These are phyloP conservation scores for Hedya salicella DNA, from an alignment of 2,888 invertebrate species.

Conservation along the genomic window DNA sequence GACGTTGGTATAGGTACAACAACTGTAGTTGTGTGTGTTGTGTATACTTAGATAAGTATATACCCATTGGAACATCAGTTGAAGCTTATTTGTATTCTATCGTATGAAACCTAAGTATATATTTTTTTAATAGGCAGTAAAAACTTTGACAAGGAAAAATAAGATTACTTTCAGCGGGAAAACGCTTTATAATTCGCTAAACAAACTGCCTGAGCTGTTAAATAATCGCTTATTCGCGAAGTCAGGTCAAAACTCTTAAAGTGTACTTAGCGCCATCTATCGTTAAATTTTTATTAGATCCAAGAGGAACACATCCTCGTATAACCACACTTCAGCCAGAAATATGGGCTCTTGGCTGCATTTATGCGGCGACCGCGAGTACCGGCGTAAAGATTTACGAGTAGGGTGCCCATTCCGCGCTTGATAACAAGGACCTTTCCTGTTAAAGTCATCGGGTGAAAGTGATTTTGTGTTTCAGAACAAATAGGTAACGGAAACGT, in stretches of 20 bases:
- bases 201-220: background rate
- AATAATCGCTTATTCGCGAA: background rate
- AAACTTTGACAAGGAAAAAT: too few relatives aligned
- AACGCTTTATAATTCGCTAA: too few relatives aligned
- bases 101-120: too few relatives aligned
- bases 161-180: too few relatives aligned
- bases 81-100: too few relatives aligned
- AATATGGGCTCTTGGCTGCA: slow-evolving; percentile 55
- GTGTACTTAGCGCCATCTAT: slow-evolving; percentile 2
- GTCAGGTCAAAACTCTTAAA: too few relatives aligned
- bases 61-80: too few relatives aligned
- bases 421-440: slow-evolving; percentile 22
- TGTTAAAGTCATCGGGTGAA: background rate
- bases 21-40: too few relatives aligned
- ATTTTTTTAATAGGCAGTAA: too few relatives aligned
- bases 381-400: slow-evolving; percentile 56
- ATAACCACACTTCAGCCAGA: slow-evolving; percentile 55
- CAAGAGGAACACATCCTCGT: slow-evolving; percentile 26
- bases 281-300: slow-evolving; percentile 17
- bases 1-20: too few relatives aligned
- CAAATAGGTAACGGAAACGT: background rate
- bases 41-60: too few relatives aligned
- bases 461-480: background rate
- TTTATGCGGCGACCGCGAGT: slow-evolving; percentile 51
- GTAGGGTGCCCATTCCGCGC: slow-evolving; percentile 50